A percentile compares a stretch with the other conserved stretches of the same genome.
These are phyloP conservation scores for Rhinichthys osculus DNA, from an alignment of 2,797 vertebrate species.

Conservation along the genomic window DNA sequence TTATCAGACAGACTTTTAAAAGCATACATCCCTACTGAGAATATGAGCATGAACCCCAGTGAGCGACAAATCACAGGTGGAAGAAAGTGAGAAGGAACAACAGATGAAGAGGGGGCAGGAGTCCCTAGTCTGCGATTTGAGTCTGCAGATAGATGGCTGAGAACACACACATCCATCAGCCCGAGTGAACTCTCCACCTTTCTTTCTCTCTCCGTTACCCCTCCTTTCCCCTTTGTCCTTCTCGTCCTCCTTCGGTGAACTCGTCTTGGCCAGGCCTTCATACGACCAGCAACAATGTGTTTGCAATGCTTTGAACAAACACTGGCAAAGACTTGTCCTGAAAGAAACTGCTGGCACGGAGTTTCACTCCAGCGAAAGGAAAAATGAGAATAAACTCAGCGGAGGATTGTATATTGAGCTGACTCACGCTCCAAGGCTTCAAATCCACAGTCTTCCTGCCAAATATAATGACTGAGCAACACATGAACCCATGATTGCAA, in stretches of 20 bases:
- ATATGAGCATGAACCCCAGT: conserved; percentile 45
- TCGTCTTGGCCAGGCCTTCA: conserved; percentile 55
- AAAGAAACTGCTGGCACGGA: conserved; percentile 25
- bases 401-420: conserved; percentile 56
- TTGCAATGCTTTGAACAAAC: conserved; percentile 30
- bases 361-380: neutral
- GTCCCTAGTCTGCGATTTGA: conserved; percentile 50
- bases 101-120: conserved; percentile 43
- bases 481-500: conserved; percentile 6
- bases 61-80: conserved; percentile 65
- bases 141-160: conserved; percentile 58
- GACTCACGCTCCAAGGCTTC: conserved; percentile 18
- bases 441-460: conserved; percentile 1
- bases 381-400: neutral
- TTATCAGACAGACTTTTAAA: neutral
- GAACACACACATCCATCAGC: conserved; percentile 50
- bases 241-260: conserved; percentile 61
- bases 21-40: neutral
- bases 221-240: neutral
- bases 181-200: neutral
- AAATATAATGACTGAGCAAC: conserved; percentile 6
- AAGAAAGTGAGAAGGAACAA: conserved; percentile 21
- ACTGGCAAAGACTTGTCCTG: conserved; percentile 44
- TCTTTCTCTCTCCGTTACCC: conserved; percentile 34
- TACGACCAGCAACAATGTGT: conserved; percentile 5